A percentile compares a stretch with the other conserved stretches of the same genome.
Conservation (phyloP, 2,113 vertebrate genomes). For the Podocnemis expansa region DNA sequence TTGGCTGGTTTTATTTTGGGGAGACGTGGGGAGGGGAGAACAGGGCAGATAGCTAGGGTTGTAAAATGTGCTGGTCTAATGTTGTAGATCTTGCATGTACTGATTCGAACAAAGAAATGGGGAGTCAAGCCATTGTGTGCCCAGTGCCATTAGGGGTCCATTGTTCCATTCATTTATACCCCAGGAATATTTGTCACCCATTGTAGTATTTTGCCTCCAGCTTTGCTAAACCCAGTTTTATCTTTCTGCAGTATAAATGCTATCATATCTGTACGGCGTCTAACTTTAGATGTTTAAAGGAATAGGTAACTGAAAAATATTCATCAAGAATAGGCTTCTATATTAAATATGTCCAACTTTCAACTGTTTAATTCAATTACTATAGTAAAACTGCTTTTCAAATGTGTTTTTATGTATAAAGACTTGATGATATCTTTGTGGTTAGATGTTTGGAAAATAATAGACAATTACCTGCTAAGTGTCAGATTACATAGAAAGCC, state of each 20-base stretch:
- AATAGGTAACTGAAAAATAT: not conserved
- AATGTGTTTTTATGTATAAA: slow-evolving; percentile 21
- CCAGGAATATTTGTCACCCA: slow-evolving; percentile 62
- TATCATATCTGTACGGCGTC: slow-evolving; percentile 9
- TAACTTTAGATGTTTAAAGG: slow-evolving; percentile 30
- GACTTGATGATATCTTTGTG: slow-evolving; percentile 2
- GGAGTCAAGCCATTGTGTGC: slow-evolving; percentile 14
- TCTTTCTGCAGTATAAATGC: slow-evolving; percentile 50
- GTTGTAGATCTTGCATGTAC: not conserved
- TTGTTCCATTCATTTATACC: slow-evolving; percentile 36
- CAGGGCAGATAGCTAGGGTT: slow-evolving; percentile 16
- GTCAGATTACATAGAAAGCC: not conserved
- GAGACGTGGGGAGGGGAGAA: slow-evolving; percentile 2
- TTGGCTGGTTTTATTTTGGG: not conserved
- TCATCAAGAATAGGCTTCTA: slow-evolving; percentile 12
- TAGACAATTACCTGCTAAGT: slow-evolving; percentile 11
- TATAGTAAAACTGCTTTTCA: slow-evolving; percentile 4
- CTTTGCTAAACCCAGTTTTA: slow-evolving; percentile 66
- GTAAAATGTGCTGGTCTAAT: slow-evolving; percentile 23
- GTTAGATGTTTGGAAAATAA: slow-evolving; percentile 25
- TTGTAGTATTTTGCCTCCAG: slow-evolving; percentile 65
- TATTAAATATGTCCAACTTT: slow-evolving; percentile 9
- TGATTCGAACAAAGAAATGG: slow-evolving; percentile 40
- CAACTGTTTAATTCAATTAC: not conserved
- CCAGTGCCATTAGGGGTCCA: slow-evolving; percentile 15